Conservation (phyloP, 2,797 vertebrate genomes). For the Epinephelus malabaricus region DNA sequence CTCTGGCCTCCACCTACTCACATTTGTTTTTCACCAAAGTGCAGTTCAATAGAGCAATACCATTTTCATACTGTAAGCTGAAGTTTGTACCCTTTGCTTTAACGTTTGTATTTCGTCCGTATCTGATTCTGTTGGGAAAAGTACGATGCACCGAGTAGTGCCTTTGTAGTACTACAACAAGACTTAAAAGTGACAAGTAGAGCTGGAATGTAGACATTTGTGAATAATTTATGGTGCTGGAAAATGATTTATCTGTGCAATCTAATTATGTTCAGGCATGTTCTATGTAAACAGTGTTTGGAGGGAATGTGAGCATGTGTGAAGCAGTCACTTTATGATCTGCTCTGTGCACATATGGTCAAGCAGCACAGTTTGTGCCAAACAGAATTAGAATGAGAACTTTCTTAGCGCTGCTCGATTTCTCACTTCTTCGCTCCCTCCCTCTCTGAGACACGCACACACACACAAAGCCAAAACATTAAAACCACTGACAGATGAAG, state of each 20-base stretch:
- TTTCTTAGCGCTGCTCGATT: conserved; percentile 49
- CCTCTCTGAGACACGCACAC: conserved; percentile 7
- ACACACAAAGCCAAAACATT: conserved; percentile 9
- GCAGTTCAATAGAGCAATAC: conserved; percentile 8
- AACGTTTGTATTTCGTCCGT: not conserved
- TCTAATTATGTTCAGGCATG: conserved; percentile 19
- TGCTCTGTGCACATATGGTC: conserved; percentile 60
- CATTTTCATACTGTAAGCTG: conserved; percentile 6
- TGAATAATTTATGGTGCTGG: conserved; percentile 25
- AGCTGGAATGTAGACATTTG: conserved; percentile 9
- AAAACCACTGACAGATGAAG: no score
- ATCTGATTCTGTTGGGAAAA: conserved; percentile 2
- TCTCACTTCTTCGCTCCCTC: not conserved
- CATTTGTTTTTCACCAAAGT: conserved; percentile 52
- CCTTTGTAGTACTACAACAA: not conserved
- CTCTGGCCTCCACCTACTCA: conserved; percentile 69
- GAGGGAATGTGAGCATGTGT: conserved; percentile 25
- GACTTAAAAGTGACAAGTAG: not conserved
- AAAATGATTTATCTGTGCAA: conserved; percentile 19
- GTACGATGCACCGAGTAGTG: not conserved
- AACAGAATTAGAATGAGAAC: conserved; percentile 51
- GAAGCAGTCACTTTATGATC: conserved; percentile 35
- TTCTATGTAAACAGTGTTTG: conserved; percentile 9
- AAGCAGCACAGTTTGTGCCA: conserved; percentile 52
- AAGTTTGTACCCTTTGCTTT: conserved; percentile 21